Evolutionary conservation across 2,888 invertebrate genomes (phyloP), one percentile per base, ranked within the genome.

Genomic region (Tetragonula carbonaria): DNA sequence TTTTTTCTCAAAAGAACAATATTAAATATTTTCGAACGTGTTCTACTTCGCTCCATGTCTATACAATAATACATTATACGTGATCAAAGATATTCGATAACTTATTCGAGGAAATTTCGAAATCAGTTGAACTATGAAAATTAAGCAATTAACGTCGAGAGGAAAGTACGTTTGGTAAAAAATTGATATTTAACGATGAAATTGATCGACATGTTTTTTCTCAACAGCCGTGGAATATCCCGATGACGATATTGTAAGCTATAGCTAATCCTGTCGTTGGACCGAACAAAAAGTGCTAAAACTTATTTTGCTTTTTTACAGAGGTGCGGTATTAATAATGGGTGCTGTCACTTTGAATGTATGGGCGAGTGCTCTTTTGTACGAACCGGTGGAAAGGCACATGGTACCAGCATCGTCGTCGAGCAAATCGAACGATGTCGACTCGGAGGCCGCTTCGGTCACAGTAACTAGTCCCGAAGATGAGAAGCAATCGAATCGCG

Each of bases 291-390:
- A 67, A 62, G 63, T 33, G 85, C 77, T 86, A 85, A 82, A 80
- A 55, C 86, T 78, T 66, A 45, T 68, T 85, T 87, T 84, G n/a
- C 85, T 88, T 89, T 92, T 89, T 90, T 92, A 93, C 95, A 97
- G 97, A 92, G 98, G 97, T 21, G 97, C 98, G 4, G 97, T 97
- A 8, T 95, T 98, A 50, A 96, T 98, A 78, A 96, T 98, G 95
- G 98, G 98, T 45, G 98, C 97, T 18, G 95, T 98, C 23, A 97
- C 97, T 90, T 94, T 98, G 71, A 97, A 98, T 94, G 97, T 97
- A 0, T 97, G 97, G 96, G 97, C 98, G 16, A 97, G 97, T 0
- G 98, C 98, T 4, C 93, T 98, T 21, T 96, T 98, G 71, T 98
- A 98, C 94, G 97, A 98, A 85, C 98, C 98, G 0, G 98, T 98